Base-by-base conservation (phyloP, 2,113 vertebrate species). In the Microcebus murinus region DNA sequence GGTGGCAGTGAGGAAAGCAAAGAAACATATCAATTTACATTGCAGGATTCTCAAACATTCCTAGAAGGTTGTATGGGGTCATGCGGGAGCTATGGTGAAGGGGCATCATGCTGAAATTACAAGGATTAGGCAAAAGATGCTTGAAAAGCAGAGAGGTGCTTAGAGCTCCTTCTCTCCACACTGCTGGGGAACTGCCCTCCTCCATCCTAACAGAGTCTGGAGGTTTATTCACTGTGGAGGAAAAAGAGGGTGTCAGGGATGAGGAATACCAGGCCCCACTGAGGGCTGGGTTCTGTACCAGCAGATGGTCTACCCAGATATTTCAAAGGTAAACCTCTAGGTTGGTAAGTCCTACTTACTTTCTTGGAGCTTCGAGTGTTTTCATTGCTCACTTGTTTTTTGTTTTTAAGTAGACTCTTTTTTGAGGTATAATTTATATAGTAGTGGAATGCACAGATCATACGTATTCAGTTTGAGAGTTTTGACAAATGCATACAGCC, bases 311-410 rank as follows among this genome's bases (percentile, higher is more conserved):
- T 52, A 71, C 42, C 18, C 34, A 59, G 31, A 45, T 59, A 10
- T 93, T 45, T 27, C 23, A 36, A 50, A 87, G 6, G 21, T 65
- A 76, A 85, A 74, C 8, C 2, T 63, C 27, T 71, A 77, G 23
- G 27, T 92, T 91, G 14, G 36, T 63, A 65, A 87, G 20, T 45
- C 18, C 61, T 1, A 90, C 6, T 21, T 4, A 76, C 59, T 76
- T 94, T n/a, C 52, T 79, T 31, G 84, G 68, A 84, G 39, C 70
- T 88, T 48, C 27, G 8, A 48, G 18, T 71, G 55, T 79, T 84
- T 94, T 89, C 31, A 96, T 65, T 92, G 23, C 34, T 94, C 36
- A 45, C 21, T 52, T 82, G 1, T 59, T 88, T 88, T 83, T 88
- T 42, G 45, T 12, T 31, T 61, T 61, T 93, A 76, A 85, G 88